Base-by-base conservation (phyloP, 2,113 vertebrate genomes). In the Capra hircus region DNA sequence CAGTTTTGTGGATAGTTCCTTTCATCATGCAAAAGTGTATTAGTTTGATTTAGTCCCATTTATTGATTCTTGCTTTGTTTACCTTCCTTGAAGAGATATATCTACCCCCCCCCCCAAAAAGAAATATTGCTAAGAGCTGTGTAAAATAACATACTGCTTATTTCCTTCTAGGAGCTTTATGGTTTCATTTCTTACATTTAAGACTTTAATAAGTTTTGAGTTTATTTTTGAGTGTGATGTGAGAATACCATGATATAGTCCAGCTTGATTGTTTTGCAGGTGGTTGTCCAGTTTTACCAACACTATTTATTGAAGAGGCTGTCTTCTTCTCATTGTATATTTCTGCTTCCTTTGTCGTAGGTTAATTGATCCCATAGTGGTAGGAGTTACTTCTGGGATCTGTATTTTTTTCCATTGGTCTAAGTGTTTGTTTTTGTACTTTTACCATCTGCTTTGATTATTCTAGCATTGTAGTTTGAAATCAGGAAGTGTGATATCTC, bases 91-190 rank as follows among this genome's bases (percentile, higher is more conserved):
- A 52, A 8, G 28, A 52, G 16, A 52, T 48, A 33, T 19, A 81
- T 33, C 36, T 36, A 36, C 36, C n/a, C 5, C 19, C 2, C 2
- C 0, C 10, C 2, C 8, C 5, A 3, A 40, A 40, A 40, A 48
- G 2, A 48, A 48, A 21, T 33, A 6, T 45, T 81, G 28, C 78
- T 33, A 50, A 52, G 48, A 81, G 28, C 78, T 12, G 28, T 52
- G 45, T 52, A 7, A 81, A 81, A 52, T 2, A 50, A 6, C 8
- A 33, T 50, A 81, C 16, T 33, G 17, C 10, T 16, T 21, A 81
- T 52, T 81, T 81, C 3, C 28, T 81, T 81, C 48, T 52, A 21
- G 78, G 16, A 52, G 16, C 16, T 81, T 52, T 33, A 52, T 2
- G 28, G 16, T 81, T 50, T 81, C 25, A 33, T 48, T 81, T 81